Conservation (phyloP, 1,140 invertebrate species). For the Brachionus rubens region DNA sequence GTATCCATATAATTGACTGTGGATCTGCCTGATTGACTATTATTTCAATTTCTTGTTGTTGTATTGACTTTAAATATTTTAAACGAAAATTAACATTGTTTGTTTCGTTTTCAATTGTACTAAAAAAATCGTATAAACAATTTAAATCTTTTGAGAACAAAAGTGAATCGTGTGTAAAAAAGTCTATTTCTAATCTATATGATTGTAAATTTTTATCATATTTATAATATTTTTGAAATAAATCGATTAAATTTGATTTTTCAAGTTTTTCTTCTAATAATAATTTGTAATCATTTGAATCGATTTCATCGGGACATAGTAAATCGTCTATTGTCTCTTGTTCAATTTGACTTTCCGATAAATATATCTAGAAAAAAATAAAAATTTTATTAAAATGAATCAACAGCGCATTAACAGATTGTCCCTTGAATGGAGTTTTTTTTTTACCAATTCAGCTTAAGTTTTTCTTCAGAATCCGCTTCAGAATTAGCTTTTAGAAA, state of each 20-base stretch:
- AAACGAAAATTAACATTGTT: conserved; percentile 10
- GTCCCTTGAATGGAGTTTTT: too few relatives aligned
- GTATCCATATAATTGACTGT: conserved; percentile 33
- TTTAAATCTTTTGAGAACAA: background rate
- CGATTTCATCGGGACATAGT: conserved; percentile 31
- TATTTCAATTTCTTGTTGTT: conserved; percentile 41
- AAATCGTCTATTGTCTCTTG: background rate
- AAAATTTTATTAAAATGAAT: background rate
- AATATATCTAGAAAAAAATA: conserved; percentile 18
- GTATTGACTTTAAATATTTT: conserved; percentile 36
- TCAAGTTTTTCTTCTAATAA: background rate
- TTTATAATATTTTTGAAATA: conserved; percentile 44
- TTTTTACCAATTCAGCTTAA: too few relatives aligned
- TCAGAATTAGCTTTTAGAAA: too few relatives aligned
- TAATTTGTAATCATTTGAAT: background rate
- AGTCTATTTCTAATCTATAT: conserved; percentile 10
- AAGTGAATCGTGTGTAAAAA: background rate
- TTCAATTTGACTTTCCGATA: conserved; percentile 16
- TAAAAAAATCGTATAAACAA: background rate
- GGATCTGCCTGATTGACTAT: conserved; percentile 1
- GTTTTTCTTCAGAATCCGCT: too few relatives aligned
- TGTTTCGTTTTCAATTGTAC: background rate
- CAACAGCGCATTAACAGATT: too few relatives aligned
- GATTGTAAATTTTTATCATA: background rate
- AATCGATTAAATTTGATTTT: conserved; percentile 6